These are phyloP conservation scores for Drosophila jambulina DNA, from an alignment of 1,140 invertebrate genomes.

Conservation along the genomic window DNA sequence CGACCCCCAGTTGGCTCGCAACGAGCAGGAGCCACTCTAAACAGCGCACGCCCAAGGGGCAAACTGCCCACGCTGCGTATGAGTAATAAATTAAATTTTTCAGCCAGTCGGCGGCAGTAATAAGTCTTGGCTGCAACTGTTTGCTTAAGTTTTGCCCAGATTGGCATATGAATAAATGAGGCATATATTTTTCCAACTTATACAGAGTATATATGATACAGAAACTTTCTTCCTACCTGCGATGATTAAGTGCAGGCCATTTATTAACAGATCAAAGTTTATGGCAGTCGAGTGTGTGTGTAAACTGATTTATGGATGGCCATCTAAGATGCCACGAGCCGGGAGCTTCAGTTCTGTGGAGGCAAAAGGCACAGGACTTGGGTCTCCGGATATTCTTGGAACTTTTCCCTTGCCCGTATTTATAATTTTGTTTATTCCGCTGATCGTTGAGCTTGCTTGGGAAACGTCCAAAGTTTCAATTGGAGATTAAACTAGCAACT, in stretches of 20 bases:
- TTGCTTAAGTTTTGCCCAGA: conserved; percentile 45
- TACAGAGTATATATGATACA: conserved; percentile 19
- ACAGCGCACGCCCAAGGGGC: conserved; percentile 1
- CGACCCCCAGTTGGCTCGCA: conserved; percentile 11
- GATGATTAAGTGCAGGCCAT: conserved; percentile 72
- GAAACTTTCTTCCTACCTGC: conserved; percentile 58
- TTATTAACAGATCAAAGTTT: conserved; percentile 80
- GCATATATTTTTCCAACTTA: conserved; percentile 34
- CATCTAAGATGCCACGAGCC: conserved; percentile 38
- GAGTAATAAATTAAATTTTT: conserved; percentile 63
- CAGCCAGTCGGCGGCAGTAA: conserved; percentile 37
- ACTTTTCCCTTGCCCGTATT: conserved; percentile 29
- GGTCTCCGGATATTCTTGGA: not conserved
- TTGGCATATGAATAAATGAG: conserved; percentile 61
- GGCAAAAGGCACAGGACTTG: not conserved
- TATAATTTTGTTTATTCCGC: conserved; percentile 51
- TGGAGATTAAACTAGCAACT: conserved; percentile 48
- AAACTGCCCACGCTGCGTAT: conserved; percentile 40
- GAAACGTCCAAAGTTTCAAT: conserved; percentile 46
- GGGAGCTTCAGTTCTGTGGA: not conserved
- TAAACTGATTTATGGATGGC: conserved; percentile 56
- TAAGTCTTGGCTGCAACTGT: conserved; percentile 34
- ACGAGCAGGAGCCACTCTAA: conserved; percentile 15
- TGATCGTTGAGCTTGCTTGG: conserved; percentile 26
- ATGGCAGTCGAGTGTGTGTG: conserved; percentile 40